Base-by-base conservation (phyloP, 2,888 invertebrate genomes). In the Eilema caniola region DNA sequence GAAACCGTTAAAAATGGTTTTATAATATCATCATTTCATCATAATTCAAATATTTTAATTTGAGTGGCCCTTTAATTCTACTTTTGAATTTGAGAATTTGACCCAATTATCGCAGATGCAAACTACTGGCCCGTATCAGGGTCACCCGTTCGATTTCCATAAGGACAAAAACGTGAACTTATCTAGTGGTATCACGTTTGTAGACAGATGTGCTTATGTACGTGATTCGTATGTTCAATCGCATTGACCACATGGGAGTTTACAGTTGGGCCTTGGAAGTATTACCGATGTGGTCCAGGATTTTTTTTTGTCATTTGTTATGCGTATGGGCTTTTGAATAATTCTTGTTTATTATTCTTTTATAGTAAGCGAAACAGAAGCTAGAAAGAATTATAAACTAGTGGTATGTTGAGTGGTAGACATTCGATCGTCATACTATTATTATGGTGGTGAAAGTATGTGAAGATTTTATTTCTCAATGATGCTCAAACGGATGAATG, bases 121-220 rank as follows among this genome's bases (percentile, higher is more conserved):
- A 62, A 62, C 66, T 66, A 63, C 69, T 66, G 66, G 57, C 37
- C 33, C 24, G 69, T 56, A 65, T 65, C 62, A 72, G 69, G 68
- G 69, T 60, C 57, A 33, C 28, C 60, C 56, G 65, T 72, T 72
- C 47, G 68, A 69, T 72, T 67, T 69, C 72, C 66, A 66, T 62
- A 63, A 41, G 62, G 33, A 59, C 66, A 70, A 67, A n/a, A 70
- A 70, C 59, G 57, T 70, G 66, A 63, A 66, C 62, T 70, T 70
- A 62, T 66, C 66, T 70, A 70, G 57, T 66, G n/a, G 33, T 47
- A 66, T 70, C 70, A 70, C 70, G 70, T 66, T 67, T 25, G 24
- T 28, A 67, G 57, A 67, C 70, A 66, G 66, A 67, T 70, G 70
- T 70, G 64, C 63, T 67, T 66, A 70, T 70, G 53, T 59, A 70